Evolutionary conservation across 2,888 invertebrate species (phyloP).

Genomic region (Eurois occulta): DNA sequence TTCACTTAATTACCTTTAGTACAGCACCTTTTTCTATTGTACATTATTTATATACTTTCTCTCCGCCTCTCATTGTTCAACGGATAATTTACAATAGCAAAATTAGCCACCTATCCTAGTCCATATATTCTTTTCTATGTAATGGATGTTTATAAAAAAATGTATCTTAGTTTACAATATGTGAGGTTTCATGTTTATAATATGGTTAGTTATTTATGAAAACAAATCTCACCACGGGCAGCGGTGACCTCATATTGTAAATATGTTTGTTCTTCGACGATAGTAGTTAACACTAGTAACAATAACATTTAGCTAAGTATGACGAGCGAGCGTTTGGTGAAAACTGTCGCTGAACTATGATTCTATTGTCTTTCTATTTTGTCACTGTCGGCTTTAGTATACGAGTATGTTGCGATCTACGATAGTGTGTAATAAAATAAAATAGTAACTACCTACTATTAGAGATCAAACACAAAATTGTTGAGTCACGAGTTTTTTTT

Average conservation of each 20-base stretch:
- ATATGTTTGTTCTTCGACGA: slow-evolving; percentile 76
- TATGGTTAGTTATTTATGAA: slow-evolving; percentile 80
- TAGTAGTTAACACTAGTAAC: slow-evolving; percentile 66
- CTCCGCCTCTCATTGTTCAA: slow-evolving; percentile 48
- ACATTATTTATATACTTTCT: slow-evolving; percentile 47
- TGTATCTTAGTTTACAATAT: slow-evolving; percentile 77
- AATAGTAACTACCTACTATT: background rate
- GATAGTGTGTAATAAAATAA: slow-evolving; percentile 7
- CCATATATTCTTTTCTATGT: slow-evolving; percentile 66
- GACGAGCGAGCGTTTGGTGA: slow-evolving; percentile 33
- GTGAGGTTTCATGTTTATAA: slow-evolving; percentile 80
- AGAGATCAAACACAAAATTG: background rate
- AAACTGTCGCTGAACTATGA: slow-evolving; percentile 41
- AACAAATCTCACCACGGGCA: slow-evolving; percentile 77
- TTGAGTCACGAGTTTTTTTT: background rate
- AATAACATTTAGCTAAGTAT: slow-evolving; percentile 62
- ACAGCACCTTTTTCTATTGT: slow-evolving; percentile 6
- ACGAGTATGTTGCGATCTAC: slow-evolving; percentile 6
- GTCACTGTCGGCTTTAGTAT: slow-evolving; percentile 19
- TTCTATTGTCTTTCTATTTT: slow-evolving; percentile 37
- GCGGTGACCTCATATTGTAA: slow-evolving; percentile 84
- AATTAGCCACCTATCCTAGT: slow-evolving; percentile 57
- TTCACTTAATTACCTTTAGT: slow-evolving; percentile 13
- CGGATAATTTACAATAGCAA: slow-evolving; percentile 63
- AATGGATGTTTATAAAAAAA: slow-evolving; percentile 75